Base-by-base conservation (phyloP, 1,140 invertebrate genomes). In the Ephestia elutella region DNA sequence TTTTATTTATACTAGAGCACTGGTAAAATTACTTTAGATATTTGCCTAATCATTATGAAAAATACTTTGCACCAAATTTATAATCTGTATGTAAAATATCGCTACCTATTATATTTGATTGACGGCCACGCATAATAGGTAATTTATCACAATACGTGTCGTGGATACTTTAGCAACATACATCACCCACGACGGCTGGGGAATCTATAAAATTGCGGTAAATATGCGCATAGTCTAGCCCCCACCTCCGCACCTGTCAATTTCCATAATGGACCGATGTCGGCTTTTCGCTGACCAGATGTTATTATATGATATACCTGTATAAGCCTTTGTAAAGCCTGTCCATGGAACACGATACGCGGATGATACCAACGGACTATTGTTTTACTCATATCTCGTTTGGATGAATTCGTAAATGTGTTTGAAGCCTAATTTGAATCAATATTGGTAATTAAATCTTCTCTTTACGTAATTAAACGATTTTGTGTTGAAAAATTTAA, bases 251-350 rank as follows among this genome's bases (percentile, higher is more conserved):
- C 54, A 66, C 71, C 67, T 74, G 77, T 72, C 78, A 81, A 81
- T 83, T 81, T 83, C 68, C 73, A 81, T 83, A 83, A 83, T 81
- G 77, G 72, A 76, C 61, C 56, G 67, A 60, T 61, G 63, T 53
- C 61, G 66, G 65, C 59, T 65, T 67, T 70, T 60, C 67, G 70
- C 73, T 79, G 73, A 74, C 78, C 76, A 73, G 62, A 71, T 77
- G 73, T 70, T 70, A 73, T 80, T 71, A 66, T 63, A 58, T 65
- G 59, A 61, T 67, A 66, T 66, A 63, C 63, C 49, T 63, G 48
- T 56, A 44, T 44, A 17, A 44, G 10, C 38, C 38, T 44, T 44
- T 44, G 38, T 15, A 44, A 44, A 44, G 13, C 38, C 38, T 3
- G 38, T 10, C 15, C n/a, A 17, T 44, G 15, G 15, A n/a, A 44